Evolutionary conservation across 2,888 invertebrate genomes (phyloP), one percentile per base, ranked within the genome.

Genomic region (Tiphia femorata): DNA sequence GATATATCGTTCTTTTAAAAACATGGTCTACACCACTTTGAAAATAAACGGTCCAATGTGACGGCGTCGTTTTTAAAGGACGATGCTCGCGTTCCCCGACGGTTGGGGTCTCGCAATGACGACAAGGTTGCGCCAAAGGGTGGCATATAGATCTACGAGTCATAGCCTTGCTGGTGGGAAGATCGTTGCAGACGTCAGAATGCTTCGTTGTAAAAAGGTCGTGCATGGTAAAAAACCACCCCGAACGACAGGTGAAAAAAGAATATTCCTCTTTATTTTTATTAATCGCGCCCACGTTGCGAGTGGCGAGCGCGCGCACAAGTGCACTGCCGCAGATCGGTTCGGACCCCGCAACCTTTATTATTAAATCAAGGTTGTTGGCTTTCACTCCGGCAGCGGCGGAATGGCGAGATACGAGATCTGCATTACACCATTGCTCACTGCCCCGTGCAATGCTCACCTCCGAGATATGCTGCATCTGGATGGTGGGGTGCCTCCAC

Each of bases 311-410:
- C 25, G 8, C 25, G 25, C 25, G 5, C 4, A 8, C 25, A 25
- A 23, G 19, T 5, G 7, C 14, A 8, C 27, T 8, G 16, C 27
- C 10, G 43, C 19, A 17, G n/a, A n/a, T n/a, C n/a, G n/a, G n/a
- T n/a, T n/a, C n/a, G 27, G 19, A 58, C 61, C 62, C 67, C 53
- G 67, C 73, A 78, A 77, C 75, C 74, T 77, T 77, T 79, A 77
- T 78, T 78, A 77, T 77, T 75, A 75, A 79, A 78, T 78, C 78
- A 79, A 78, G 79, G 79, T 76, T 78, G 77, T 70, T 69, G 68
- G 75, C 76, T 78, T 78, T 77, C 78, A 76, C 76, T 72, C 62
- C n/a, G n/a, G n/a, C n/a, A n/a, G n/a, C n/a, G 49, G 42, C 55
- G 51, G 64, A 65, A 53, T 54, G 53, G 44, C 58, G 53, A 38